Evolutionary conservation across 2,888 invertebrate genomes (phyloP), one percentile per base, ranked within the genome.

Genomic region (Zootermopsis nevadensis): DNA sequence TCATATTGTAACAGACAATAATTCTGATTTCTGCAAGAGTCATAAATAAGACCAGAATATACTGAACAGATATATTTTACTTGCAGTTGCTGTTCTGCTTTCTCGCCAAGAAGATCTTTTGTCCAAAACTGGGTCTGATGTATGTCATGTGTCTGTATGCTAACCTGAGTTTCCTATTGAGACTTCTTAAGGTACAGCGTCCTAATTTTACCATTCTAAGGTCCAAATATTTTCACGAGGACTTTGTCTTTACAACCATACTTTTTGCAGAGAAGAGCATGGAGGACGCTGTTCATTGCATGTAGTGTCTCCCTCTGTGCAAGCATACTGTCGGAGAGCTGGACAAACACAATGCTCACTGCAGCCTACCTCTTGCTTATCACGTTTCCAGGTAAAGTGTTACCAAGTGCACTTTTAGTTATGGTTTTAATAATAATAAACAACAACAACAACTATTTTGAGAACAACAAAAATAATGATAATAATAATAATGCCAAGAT

Each of bases 71-170:
- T 53, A 31, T 19, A 31, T 24, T 79, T 79, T 27, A 22, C 66
- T 38, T 33, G n/a, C 66, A 79, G 79, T 12, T 66, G 15, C 38
- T 79, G 35, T 66, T 79, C 15, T 79, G 79, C 27, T 60, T 53
- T 31, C 66, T 79, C 15, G 35, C 60, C 24, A 79, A 79, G 27
- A n/a, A n/a, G 38, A 38, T 79, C 24, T 53, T 79, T 10, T 66
- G 79, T 15, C 79, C 79, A 7, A 24, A 79, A 10, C 10, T 35
- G 15, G 66, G 35, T 66, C 60, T 53, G 27, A 35, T 60, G 22
- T 55, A 79, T 27, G 66, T 79, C 10, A 8, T 35, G 2, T 60
- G 48, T n/a, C 79, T 60, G 10, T 60, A 35, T 33, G 30, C 33
- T 15, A 79, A 33, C 66, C 60, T 79, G 31, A 60, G 15, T 66